Conservation (phyloP, 2,797 vertebrate genomes). For the Takifugu ocellatus region DNA sequence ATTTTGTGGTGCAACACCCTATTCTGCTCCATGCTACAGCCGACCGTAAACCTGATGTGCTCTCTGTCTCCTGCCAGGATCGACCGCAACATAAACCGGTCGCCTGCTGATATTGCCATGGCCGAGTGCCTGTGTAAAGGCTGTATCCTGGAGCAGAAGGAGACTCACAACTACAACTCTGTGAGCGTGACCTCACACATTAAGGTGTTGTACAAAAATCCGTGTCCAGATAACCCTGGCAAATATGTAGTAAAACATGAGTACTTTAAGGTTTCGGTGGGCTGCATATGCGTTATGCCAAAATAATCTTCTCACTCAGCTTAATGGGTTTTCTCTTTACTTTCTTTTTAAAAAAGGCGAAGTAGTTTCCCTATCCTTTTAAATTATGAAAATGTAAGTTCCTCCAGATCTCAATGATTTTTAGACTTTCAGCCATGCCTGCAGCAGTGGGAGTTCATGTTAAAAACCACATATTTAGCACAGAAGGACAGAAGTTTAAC, state of each 20-base stretch:
- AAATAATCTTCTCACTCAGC: not conserved
- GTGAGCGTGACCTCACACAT: conserved; percentile 58
- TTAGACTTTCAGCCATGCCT: not conserved
- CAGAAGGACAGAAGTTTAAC: too few species aligned
- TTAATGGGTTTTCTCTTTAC: not conserved
- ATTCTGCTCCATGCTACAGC: too few species aligned
- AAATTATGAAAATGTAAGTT: not conserved
- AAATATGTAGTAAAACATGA: conserved; percentile 47
- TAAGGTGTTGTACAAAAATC: conserved; percentile 63
- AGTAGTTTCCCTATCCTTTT: too few species aligned
- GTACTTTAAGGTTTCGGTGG: conserved; percentile 69
- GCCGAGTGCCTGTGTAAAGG: conserved; percentile 78
- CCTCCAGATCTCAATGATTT: not conserved
- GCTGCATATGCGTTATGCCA: conserved; percentile 78
- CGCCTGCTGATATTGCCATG: conserved; percentile 63
- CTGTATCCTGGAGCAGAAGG: conserved; percentile 65
- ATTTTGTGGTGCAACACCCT: too few species aligned
- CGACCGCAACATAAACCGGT: conserved; percentile 58
- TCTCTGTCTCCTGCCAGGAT: conserved; percentile 53
- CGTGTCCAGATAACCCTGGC: conserved; percentile 25
- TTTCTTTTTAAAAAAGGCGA: too few species aligned
- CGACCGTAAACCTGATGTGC: too few species aligned
- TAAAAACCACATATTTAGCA: too few species aligned
- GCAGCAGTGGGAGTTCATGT: not conserved
- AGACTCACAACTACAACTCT: conserved; percentile 67